A percentile compares a stretch with the other conserved stretches of the same genome.
Conservation (phyloP, 2,113 vertebrate species). For the Myiagra hebetior region DNA sequence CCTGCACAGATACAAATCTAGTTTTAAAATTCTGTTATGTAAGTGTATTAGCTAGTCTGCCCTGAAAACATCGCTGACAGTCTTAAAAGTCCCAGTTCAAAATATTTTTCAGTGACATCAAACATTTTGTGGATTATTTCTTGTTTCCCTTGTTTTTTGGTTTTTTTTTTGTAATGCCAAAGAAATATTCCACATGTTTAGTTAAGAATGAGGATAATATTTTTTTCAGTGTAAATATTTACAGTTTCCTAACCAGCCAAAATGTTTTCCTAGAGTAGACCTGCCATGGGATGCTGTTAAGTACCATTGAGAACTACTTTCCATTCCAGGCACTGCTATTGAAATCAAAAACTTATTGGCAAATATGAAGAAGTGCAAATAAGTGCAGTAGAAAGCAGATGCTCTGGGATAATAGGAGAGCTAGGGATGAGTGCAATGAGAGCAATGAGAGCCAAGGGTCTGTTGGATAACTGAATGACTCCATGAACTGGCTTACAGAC, state of each 20-base stretch:
- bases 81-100: background rate
- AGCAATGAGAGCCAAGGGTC: background rate
- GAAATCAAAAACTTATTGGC: background rate
- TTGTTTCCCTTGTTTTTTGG: background rate
- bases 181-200: background rate
- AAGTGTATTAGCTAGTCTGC: background rate
- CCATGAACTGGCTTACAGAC: background rate
- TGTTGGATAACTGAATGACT: background rate
- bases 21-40: background rate
- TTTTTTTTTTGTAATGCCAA: background rate
- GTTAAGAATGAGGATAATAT: background rate
- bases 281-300: background rate
- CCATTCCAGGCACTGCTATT: background rate
- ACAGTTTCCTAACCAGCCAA: background rate
- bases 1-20: background rate
- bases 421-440: background rate
- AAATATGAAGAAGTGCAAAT: background rate
- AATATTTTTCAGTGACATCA: background rate
- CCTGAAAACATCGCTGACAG: background rate
- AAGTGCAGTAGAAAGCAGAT: background rate
- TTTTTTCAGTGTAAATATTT: background rate
- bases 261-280: background rate
- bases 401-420: background rate
- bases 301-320: background rate
- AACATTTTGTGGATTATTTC: background rate